phyloP scores from a whole-genome alignment of 2,888 invertebrate genomes.

The Endomychus coccineus region DNA sequence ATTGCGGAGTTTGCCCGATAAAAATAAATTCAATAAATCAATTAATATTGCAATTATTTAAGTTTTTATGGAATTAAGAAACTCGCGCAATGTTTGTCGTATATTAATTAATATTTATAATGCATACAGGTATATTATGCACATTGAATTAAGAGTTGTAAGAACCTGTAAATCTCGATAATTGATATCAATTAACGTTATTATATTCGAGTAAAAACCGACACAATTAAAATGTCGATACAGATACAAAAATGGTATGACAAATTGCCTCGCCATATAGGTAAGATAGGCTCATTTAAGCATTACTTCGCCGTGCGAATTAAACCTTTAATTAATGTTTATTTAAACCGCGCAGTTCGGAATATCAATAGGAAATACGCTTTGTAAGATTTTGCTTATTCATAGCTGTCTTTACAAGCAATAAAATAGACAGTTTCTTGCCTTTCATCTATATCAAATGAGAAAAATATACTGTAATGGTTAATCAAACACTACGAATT shows the following conservation, averaged over 20 bases:
- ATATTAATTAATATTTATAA: constrained; percentile 35
- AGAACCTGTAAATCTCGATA: constrained; percentile 39
- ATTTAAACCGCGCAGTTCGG: no score
- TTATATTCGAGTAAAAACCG: constrained; percentile 33
- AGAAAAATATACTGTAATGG: no score
- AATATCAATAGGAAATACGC: no score
- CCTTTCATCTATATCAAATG: no score
- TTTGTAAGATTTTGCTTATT: no score
- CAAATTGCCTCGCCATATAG: constrained; percentile 36
- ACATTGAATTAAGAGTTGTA: constrained; percentile 29
- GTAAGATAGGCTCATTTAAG: constrained; percentile 14
- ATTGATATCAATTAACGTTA: constrained; percentile 40
- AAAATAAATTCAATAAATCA: constrained; percentile 30
- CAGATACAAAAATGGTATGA: constrained; percentile 35
- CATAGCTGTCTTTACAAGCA: no score
- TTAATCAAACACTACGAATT: no score
- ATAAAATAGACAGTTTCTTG: no score
- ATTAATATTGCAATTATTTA: constrained; percentile 25
- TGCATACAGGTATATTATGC: constrained; percentile 26
- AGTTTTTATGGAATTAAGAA: constrained; percentile 28
- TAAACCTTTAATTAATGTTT: constrained; percentile 16
- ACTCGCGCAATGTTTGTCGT: constrained; percentile 32
- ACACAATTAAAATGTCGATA: constrained; percentile 38
- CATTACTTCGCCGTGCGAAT: constrained; percentile 15
- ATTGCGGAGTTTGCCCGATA: no score